These are phyloP conservation scores for Thamnophis sirtalis DNA, from an alignment of 2,113 vertebrate species.

Conservation along the genomic window DNA sequence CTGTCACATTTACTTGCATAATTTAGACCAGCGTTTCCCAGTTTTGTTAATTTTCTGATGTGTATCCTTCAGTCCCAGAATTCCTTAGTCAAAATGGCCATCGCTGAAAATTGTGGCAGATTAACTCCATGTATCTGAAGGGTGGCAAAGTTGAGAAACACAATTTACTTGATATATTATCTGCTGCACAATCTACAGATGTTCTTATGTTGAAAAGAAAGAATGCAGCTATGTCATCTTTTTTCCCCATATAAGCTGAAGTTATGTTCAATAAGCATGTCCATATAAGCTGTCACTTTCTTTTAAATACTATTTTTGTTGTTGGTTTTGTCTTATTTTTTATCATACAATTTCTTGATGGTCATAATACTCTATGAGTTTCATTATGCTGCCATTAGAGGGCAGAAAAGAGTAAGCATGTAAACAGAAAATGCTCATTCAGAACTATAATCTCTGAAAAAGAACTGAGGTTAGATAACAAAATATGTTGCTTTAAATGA, in stretches of 20 bases:
- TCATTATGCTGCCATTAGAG: conserved; percentile 77
- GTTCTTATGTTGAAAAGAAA: not conserved
- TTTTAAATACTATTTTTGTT: not conserved
- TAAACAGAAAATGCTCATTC: conserved; percentile 8
- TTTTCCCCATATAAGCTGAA: not conserved
- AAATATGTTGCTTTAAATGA: conserved; percentile 26
- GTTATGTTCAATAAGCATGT: not conserved
- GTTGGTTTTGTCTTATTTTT: not conserved
- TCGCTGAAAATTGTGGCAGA: not conserved
- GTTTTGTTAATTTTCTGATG: not conserved
- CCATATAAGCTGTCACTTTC: not conserved
- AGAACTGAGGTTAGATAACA: conserved; percentile 38
- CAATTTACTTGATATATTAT: not conserved
- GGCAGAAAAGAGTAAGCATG: conserved; percentile 79
- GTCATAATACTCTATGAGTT: conserved; percentile 50
- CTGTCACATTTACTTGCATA: not conserved
- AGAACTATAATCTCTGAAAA: conserved; percentile 16
- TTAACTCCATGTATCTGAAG: not conserved
- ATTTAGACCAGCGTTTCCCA: not conserved
- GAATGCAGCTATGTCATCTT: not conserved
- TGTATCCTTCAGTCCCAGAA: not conserved
- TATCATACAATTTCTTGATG: not conserved
- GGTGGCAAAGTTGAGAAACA: not conserved
- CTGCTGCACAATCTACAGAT: not conserved
- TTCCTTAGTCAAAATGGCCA: not conserved